Evolutionary conservation across 2,797 vertebrate species (phyloP), one percentile per base, ranked within the genome.

Genomic region (Sternarchorhynchus goeldii): DNA sequence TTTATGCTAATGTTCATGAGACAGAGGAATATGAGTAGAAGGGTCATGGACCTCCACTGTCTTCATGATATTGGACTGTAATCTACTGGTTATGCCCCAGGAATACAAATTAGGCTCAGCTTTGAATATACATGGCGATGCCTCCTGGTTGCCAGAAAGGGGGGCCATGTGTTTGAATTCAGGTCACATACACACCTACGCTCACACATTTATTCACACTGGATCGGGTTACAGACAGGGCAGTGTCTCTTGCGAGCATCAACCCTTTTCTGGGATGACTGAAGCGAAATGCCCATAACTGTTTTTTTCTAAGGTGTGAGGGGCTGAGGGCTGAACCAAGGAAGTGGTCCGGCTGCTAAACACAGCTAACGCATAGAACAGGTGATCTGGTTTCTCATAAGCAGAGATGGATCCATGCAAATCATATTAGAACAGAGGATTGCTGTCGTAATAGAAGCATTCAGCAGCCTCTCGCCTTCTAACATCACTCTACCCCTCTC

Each of bases 21-120:
- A 75, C 81, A 10, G 53, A 76, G 68, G 66, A 70, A 75, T 80
- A 76, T 73, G 76, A 86, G 86, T 86, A 88, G 85, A 76, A 82
- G 87, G 87, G 89, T 89, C 72, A 72, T 50, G 77, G 80, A 73
- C 83, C 83, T 57, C 21, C 82, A 73, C 76, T 83, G 77, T 81
- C n/a, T 72, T 60, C 50, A 69, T 81, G 83, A 81, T 64, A 69
- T 75, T 77, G 53, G 80, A 75, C 72, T 84, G 81, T 76, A 76
- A 77, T 77, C 80, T 78, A 80, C 76, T 80, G 83, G 5, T 77
- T 82, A 83, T 81, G 84, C 78, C 71, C 3, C 21, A 64, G 69
- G 88, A 90, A 89, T 87, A 84, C 84, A 85, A 85, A 90, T 84
- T 76, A 82, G 67, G 80, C 80, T 75, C 58, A 5, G 65, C 50